Evolutionary conservation across 1,140 invertebrate species (phyloP).

Genomic region (Drosophila parabipectinata): DNA sequence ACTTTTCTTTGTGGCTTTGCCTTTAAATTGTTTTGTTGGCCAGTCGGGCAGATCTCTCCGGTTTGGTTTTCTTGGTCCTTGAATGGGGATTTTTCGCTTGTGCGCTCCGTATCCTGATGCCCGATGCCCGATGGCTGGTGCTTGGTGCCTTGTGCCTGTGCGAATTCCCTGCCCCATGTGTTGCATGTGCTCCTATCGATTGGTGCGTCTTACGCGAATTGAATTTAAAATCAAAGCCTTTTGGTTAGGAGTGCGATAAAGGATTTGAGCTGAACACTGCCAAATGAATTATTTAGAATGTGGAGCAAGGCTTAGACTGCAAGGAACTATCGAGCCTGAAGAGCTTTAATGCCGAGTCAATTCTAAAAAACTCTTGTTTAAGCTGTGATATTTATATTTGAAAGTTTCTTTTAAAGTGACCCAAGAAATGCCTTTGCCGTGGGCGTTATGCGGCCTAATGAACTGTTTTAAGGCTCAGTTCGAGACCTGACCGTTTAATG

Average conservation of each 20-base stretch:
- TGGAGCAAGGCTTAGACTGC: background rate
- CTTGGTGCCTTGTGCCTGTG: background rate
- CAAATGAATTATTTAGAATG: conserved; percentile 1
- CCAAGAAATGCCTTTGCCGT: conserved; percentile 7
- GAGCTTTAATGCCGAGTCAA: background rate
- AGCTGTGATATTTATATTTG: background rate
- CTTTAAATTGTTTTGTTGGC: conserved; percentile 69
- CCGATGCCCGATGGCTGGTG: background rate
- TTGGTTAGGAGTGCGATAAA: conserved; percentile 18
- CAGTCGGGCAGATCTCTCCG: conserved; percentile 35
- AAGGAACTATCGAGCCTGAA: conserved; percentile 1
- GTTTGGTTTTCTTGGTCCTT: conserved; percentile 38
- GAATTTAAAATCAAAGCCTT: conserved; percentile 60
- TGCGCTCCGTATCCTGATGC: conserved; percentile 7
- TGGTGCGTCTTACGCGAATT: conserved; percentile 45
- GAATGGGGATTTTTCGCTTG: conserved; percentile 34
- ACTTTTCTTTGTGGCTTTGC: conserved; percentile 63
- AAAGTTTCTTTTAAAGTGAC: conserved; percentile 42
- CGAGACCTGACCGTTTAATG: conserved; percentile 53
- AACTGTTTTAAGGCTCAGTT: conserved; percentile 30
- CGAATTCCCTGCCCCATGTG: conserved; percentile 43
- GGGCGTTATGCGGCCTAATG: conserved; percentile 56
- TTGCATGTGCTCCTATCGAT: conserved; percentile 55
- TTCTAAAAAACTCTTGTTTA: background rate
- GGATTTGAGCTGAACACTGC: background rate